phyloP scores from a whole-genome alignment of 2,888 invertebrate species.

The Chouioia cunea region DNA sequence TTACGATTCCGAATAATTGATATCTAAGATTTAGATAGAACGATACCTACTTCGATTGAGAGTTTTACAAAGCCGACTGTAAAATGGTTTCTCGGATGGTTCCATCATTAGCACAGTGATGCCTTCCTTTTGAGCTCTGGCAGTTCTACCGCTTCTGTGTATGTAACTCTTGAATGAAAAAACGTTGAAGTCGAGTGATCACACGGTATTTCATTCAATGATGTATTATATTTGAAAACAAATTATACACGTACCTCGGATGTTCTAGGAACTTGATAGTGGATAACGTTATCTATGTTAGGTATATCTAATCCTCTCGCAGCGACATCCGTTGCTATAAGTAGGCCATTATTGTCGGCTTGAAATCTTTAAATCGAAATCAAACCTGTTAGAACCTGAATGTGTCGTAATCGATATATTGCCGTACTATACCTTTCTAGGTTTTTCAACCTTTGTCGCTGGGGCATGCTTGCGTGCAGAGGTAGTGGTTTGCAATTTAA shows the following conservation, averaged over 20 bases:
- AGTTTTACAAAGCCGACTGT: slow-evolving; percentile 84
- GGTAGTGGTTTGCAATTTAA: slow-evolving; percentile 80
- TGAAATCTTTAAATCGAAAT: slow-evolving; percentile 73
- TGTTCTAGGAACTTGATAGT: slow-evolving; percentile 96
- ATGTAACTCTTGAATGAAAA: slow-evolving; percentile 81
- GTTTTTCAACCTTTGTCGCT: slow-evolving; percentile 92
- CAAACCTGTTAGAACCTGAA: not conserved
- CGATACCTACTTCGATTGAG: slow-evolving; percentile 83
- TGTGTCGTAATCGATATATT: not conserved
- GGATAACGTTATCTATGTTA: slow-evolving; percentile 83
- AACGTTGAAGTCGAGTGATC: not conserved
- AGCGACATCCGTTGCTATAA: slow-evolving; percentile 97
- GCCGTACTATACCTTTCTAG: slow-evolving; percentile 77
- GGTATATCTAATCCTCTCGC: slow-evolving; percentile 97
- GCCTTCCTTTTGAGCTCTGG: slow-evolving; percentile 89
- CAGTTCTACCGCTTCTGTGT: slow-evolving; percentile 96
- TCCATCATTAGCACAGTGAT: slow-evolving; percentile 93
- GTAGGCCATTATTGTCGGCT: slow-evolving; percentile 77
- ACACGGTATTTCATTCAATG: too few relatives aligned
- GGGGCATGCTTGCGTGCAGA: slow-evolving; percentile 91
- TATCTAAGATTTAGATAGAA: slow-evolving; percentile 1
- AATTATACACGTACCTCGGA: slow-evolving; percentile 80
- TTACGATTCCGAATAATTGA: not conserved
- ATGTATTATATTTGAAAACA: slow-evolving; percentile 71
- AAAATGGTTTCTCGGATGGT: slow-evolving; percentile 85